Evolutionary conservation across 2,113 vertebrate genomes (phyloP).

Genomic region (Thamnaconus septentrionalis): DNA sequence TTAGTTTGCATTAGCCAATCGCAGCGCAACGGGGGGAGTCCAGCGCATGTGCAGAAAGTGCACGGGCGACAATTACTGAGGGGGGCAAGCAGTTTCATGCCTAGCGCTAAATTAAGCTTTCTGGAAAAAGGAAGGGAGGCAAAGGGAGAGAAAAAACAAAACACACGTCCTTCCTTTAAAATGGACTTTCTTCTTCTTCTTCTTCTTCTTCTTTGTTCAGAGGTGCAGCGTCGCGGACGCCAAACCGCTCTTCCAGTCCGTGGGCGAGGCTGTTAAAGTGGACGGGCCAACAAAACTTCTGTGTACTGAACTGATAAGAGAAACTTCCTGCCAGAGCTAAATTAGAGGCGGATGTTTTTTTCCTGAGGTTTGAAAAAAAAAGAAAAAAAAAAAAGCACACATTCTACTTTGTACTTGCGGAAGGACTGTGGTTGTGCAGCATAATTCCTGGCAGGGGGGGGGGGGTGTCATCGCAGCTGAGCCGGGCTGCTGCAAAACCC

Average conservation of each 20-base stretch:
- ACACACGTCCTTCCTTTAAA: no score
- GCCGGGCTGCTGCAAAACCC: slow-evolving; percentile 48
- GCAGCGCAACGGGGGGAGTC: no score
- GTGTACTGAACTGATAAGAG: slow-evolving; percentile 58
- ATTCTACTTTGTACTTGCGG: slow-evolving; percentile 34
- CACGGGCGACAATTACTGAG: no score
- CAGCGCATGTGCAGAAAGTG: no score
- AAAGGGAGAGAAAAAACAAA: no score
- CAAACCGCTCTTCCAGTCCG: slow-evolving; percentile 3
- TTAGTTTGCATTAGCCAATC: no score
- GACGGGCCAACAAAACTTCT: slow-evolving; percentile 43
- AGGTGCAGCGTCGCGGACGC: neutral
- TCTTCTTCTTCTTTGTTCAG: no score
- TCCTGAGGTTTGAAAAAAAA: slow-evolving; percentile 28
- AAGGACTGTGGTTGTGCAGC: slow-evolving; percentile 36
- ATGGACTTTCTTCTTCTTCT: no score
- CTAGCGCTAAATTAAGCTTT: no score
- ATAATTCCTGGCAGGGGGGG: slow-evolving; percentile 33
- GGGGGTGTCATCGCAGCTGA: slow-evolving; percentile 48
- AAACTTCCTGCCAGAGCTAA: slow-evolving; percentile 60
- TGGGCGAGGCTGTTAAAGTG: slow-evolving; percentile 25
- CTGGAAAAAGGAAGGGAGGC: no score
- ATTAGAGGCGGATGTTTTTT: slow-evolving; percentile 57
- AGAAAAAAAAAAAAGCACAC: neutral
- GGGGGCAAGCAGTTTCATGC: no score